Evolutionary conservation across 2,888 invertebrate genomes (phyloP).

Genomic region (Leuctra nigra): DNA sequence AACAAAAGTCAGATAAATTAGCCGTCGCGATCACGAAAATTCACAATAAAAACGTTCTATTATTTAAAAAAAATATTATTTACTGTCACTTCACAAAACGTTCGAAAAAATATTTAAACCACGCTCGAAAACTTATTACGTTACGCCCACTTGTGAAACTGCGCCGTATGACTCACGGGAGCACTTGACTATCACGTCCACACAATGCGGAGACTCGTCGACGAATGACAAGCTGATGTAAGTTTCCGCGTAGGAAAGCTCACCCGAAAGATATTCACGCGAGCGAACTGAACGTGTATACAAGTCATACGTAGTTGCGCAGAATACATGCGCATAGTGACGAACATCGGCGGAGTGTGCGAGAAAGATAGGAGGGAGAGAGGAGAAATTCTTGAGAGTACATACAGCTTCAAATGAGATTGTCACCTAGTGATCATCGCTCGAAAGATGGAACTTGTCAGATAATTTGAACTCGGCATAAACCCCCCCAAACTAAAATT

Average conservation of each 20-base stretch:
- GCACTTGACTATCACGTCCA: not conserved
- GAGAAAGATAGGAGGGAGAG: too few relatives aligned
- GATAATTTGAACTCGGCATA: too few relatives aligned
- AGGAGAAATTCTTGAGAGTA: too few relatives aligned
- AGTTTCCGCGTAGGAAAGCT: slow-evolving; percentile 24
- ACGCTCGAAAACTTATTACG: not conserved
- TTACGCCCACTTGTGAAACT: slow-evolving; percentile 11
- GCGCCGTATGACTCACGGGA: not conserved
- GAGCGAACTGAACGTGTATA: too few relatives aligned
- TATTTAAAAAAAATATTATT: not conserved
- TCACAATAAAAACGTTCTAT: not conserved
- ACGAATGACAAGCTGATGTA: slow-evolving; percentile 26
- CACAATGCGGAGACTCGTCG: slow-evolving; percentile 20
- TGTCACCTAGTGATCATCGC: too few relatives aligned
- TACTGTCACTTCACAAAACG: not conserved
- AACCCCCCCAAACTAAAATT: too few relatives aligned
- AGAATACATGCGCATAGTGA: too few relatives aligned
- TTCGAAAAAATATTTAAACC: not conserved
- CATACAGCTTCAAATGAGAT: too few relatives aligned
- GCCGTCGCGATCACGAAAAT: slow-evolving; percentile 21
- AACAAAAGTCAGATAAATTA: slow-evolving; percentile 18
- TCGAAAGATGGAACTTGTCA: too few relatives aligned
- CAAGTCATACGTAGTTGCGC: slow-evolving; percentile 19
- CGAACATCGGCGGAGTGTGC: too few relatives aligned
- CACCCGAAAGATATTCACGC: too few relatives aligned